Base-by-base conservation (phyloP, 2,888 invertebrate species). In the Habrosyne pyritoides region DNA sequence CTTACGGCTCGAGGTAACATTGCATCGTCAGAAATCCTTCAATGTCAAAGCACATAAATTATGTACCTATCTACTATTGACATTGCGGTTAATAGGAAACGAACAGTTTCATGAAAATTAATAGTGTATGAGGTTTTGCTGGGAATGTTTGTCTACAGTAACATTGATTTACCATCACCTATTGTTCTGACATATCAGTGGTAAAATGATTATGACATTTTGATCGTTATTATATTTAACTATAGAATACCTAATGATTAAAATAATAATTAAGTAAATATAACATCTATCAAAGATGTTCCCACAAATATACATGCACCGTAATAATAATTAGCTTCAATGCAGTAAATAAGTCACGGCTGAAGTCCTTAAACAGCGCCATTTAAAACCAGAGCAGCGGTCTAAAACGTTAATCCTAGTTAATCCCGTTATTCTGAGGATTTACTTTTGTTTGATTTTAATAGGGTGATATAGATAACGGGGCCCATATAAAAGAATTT, bases 401-500 rank as follows among this genome's bases (percentile, higher is more conserved):
- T 28, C 33, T 30, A 0, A 30, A 49, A 52, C 47, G 53, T 62
- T 56, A 61, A 61, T 54, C 58, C 51, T 56, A 59, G 50, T 53
- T 69, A 63, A 60, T 51, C 53, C 52, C 47, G 42, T 66, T 66
- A 61, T 42, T 42, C 61, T 61, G 47, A 56, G 57, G 48, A 54
- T 59, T 47, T 47, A 62, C 77, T 83, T 83, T 85, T 82, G 83
- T 84, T 85, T 79, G 73, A 72, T 75, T 85, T 81, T 84, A 86
- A 87, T 84, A 80, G 76, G 83, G 67, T 67, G 63, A 63, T 68
- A 70, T 74, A 64, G 67, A 71, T 73, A 82, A 77, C 77, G 76
- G 79, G 24, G 74, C 69, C 66, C 58, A 60, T 70, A 74, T 78
- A 67, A 75, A 84, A 84, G 89, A 87, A 91, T 90, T 83, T 90